These are phyloP conservation scores for Heliornis fulica DNA, from an alignment of 2,113 vertebrate genomes.

Conservation along the genomic window DNA sequence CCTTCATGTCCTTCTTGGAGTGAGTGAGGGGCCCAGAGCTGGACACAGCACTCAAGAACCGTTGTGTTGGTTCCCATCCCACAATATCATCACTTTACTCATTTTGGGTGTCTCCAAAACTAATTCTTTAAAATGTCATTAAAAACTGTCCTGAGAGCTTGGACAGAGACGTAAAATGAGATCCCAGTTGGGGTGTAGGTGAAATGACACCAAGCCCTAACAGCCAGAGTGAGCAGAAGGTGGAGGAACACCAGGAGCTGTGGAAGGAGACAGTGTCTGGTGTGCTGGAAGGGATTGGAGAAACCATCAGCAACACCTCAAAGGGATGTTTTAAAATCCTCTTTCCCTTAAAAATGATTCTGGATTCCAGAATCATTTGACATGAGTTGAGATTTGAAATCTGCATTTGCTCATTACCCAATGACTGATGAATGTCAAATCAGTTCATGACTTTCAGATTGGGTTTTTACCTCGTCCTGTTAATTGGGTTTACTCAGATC, in stretches of 20 bases:
- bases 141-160: not conserved
- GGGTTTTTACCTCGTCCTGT: not conserved
- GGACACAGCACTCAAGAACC: too few relatives aligned
- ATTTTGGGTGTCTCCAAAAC: not conserved
- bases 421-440: not conserved
- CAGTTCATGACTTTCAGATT: not conserved
- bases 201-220: not conserved
- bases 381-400: not conserved
- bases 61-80: not conserved
- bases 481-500: not conserved
- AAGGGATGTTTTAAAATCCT: not conserved
- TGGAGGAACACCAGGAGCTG: not conserved
- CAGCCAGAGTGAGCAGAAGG: not conserved
- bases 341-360: not conserved
- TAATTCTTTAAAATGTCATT: not conserved
- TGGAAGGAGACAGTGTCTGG: not conserved
- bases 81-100: too few relatives aligned
- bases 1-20: too few relatives aligned
- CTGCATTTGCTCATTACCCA: not conserved
- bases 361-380: slow-evolving; percentile 3
- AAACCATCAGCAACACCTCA: not conserved
- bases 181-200: not conserved
- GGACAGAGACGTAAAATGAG: accelerated
- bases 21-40: too few relatives aligned
- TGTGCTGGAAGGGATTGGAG: not conserved